Percentiles rank a stretch among this genome's conserved stretches.
These are phyloP conservation scores for Acanthosepion lycidas DNA, from an alignment of 2,888 invertebrate species.

Conservation along the genomic window DNA sequence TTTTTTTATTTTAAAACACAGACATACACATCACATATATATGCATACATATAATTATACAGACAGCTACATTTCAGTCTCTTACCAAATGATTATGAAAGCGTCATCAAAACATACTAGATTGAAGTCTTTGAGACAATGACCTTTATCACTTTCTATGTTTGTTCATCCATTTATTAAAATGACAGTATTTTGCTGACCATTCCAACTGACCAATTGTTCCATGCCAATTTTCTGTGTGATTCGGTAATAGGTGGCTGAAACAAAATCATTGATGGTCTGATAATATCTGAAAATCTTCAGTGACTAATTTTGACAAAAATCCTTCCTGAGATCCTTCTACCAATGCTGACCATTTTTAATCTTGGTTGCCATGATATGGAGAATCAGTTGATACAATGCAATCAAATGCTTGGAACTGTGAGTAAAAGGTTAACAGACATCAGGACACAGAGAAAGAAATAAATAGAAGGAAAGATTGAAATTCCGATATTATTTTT, in stretches of 20 bases:
- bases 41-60: too few species aligned
- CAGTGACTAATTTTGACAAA: background rate
- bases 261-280: background rate
- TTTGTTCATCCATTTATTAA: background rate
- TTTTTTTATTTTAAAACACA: too few species aligned
- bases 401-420: conserved; percentile 33
- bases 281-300: background rate
- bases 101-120: too few species aligned
- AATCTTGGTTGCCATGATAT: background rate
- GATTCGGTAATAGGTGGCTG: background rate
- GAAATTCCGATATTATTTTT: background rate
- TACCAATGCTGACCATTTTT: background rate
- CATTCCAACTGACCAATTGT: background rate
- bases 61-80: too few species aligned
- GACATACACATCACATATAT: too few species aligned
- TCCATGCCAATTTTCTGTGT: background rate
- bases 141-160: too few species aligned
- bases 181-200: background rate
- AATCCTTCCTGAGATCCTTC: background rate
- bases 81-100: too few species aligned
- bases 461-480: background rate
- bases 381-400: background rate
- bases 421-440: background rate
- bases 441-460: background rate
- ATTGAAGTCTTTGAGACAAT: too few species aligned